Percentiles rank a stretch among this genome's conserved stretches.
These are phyloP conservation scores for Drosophila kohkoa DNA, from an alignment of 1,140 invertebrate species.

Conservation along the genomic window DNA sequence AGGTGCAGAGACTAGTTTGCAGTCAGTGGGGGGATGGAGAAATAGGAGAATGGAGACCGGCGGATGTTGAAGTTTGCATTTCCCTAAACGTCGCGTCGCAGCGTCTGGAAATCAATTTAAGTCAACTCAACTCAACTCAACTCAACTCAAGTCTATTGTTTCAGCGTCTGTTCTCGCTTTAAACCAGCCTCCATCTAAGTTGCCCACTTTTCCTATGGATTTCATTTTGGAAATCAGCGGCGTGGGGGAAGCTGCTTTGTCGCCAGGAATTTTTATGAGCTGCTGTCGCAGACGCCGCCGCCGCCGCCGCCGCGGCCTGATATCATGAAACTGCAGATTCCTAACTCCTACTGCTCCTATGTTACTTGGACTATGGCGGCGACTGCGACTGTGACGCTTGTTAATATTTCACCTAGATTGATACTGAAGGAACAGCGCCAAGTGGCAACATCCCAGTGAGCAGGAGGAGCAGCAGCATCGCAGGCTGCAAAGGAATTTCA, in stretches of 20 bases:
- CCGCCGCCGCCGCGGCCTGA: conserved; percentile 31
- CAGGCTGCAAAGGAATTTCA: conserved; percentile 71
- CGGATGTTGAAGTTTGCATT: conserved; percentile 45
- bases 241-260: conserved; percentile 13
- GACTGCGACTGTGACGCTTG: conserved; percentile 52
- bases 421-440: conserved; percentile 53
- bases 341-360: conserved; percentile 1
- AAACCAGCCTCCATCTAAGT: conserved; percentile 33
- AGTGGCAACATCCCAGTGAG: conserved; percentile 52
- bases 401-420: conserved; percentile 82
- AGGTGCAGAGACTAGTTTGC: conserved; percentile 54
- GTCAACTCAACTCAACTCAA: conserved; percentile 83
- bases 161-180: conserved; percentile 65
- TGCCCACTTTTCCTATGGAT: background rate
- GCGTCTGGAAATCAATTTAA: conserved; percentile 81
- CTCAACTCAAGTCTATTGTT: conserved; percentile 82
- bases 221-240: background rate
- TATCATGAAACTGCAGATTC: conserved; percentile 55
- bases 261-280: conserved; percentile 78
- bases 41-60: background rate
- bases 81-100: conserved; percentile 49
- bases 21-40: background rate
- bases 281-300: conserved; percentile 49
- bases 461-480: background rate
- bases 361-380: background rate